Conservation (phyloP, 2,888 invertebrate genomes). For the Drosophila suboccidentalis region DNA sequence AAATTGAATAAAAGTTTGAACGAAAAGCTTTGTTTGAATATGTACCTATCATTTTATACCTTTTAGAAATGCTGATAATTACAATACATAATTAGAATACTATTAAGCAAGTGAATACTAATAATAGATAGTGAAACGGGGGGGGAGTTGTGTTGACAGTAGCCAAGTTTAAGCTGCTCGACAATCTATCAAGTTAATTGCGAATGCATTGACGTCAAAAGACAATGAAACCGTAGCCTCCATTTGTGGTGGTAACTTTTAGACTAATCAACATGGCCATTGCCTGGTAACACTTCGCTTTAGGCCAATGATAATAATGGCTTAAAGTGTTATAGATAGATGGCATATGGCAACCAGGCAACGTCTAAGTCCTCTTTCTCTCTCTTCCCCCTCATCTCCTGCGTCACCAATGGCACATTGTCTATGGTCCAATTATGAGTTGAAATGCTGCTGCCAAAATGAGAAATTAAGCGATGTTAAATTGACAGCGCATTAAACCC, state of each 20-base stretch:
- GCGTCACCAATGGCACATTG: slow-evolving; percentile 4
- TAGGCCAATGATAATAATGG: slow-evolving; percentile 8
- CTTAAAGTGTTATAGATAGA: slow-evolving; percentile 11
- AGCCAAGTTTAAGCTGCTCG: slow-evolving; percentile 31
- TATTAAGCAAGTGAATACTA: background rate
- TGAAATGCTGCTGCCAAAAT: slow-evolving; percentile 50
- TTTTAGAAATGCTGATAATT: background rate
- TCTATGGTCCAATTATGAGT: slow-evolving; percentile 42
- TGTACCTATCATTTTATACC: too few species aligned
- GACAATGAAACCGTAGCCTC: slow-evolving; percentile 2
- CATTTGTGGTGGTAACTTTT: slow-evolving; percentile 2
- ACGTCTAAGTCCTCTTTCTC: slow-evolving; percentile 26
- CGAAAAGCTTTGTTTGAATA: too few species aligned
- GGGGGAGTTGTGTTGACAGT: background rate
- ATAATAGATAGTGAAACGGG: background rate
- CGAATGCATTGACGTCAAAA: slow-evolving; percentile 53
- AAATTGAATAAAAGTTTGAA: too few species aligned
- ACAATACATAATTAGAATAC: background rate
- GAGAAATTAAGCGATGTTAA: slow-evolving; percentile 72
- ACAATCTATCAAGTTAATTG: slow-evolving; percentile 65
- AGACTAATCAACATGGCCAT: background rate
- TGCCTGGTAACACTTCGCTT: slow-evolving; percentile 2
- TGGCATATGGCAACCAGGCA: slow-evolving; percentile 49
- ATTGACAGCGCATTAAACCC: slow-evolving; percentile 73
- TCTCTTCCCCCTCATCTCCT: background rate